Evolutionary conservation across 2,113 vertebrate genomes (phyloP), one percentile per base, ranked within the genome.

Genomic region (Podilymbus podiceps): DNA sequence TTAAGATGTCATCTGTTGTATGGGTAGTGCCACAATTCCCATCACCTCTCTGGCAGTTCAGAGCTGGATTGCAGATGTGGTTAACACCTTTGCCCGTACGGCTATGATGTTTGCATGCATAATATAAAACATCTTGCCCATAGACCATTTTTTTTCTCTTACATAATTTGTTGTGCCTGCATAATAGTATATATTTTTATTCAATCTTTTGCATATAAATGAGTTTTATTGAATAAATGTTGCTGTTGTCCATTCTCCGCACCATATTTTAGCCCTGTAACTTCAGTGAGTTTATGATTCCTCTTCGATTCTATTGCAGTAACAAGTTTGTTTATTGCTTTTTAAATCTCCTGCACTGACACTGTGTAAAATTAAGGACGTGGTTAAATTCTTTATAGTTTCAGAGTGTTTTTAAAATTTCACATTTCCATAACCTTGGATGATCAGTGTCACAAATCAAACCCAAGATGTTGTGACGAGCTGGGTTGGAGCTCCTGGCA

Each of bases 211-310:
- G 89, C 94, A 96, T 96, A 96, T 88, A 97, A 91, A 97, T 97
- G 94, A 96, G 95, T 88, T 97, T 97, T 96, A 96, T 95, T 95
- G 96, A 97, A 96, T 89, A 92, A 93, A 94, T 96, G 96, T 95
- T 95, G 94, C 94, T 77, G 81, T 91, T 95, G 95, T 96, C 93
- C 89, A 56, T 92, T 89, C 85, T 42, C 68, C 71, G 60, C 46
- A 15, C 89, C 75, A 50, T 95, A 97, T 95, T 97, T 97, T 55
- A 97, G 89, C 87, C 83, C 62, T 28, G 60, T 80, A 66, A 87
- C 90, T 96, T 67, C 9, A 52, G 85, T 49, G 73, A 53, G 67
- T 97, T 97, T 97, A 97, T 95, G 90, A 94, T 95, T 96, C 86
- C 81, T 94, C 76, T 91, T 96, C 49, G 55, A 94, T 95, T 95